phyloP scores from a whole-genome alignment of 2,797 vertebrate genomes.

The Hybognathus amarus region DNA sequence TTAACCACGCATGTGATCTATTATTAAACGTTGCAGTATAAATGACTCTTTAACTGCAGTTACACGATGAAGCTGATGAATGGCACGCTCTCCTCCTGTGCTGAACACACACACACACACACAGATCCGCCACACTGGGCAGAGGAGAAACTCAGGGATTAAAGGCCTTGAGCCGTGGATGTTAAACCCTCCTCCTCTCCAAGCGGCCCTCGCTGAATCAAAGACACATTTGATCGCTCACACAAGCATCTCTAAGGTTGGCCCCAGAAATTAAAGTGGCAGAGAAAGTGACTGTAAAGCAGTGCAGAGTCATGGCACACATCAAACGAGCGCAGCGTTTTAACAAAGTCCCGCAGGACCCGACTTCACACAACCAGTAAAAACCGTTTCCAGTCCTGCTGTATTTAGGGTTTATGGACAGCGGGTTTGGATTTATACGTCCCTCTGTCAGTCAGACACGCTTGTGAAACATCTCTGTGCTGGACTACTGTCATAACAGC shows the following conservation, averaged over 20 bases:
- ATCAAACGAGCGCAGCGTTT: slow-evolving; percentile 48
- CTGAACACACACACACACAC: slow-evolving; percentile 17
- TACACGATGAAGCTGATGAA: neutral
- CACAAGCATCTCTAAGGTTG: slow-evolving; percentile 57
- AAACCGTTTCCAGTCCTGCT: slow-evolving; percentile 29
- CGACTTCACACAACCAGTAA: slow-evolving; percentile 45
- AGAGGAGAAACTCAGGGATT: slow-evolving; percentile 51
- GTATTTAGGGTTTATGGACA: slow-evolving; percentile 29
- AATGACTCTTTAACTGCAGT: neutral
- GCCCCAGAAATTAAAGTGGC: slow-evolving; percentile 50
- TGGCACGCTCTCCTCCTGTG: neutral
- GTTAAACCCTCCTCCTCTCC: slow-evolving; percentile 45
- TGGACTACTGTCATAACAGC: slow-evolving; percentile 62
- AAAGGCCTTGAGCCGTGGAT: slow-evolving; percentile 41
- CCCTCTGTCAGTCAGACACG: slow-evolving; percentile 42
- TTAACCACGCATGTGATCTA: neutral
- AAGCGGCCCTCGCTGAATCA: slow-evolving; percentile 48
- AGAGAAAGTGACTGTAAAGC: slow-evolving; percentile 39
- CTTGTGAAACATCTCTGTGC: slow-evolving; percentile 23
- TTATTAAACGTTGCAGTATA: neutral
- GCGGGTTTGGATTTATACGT: slow-evolving; percentile 46
- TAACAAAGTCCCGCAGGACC: slow-evolving; percentile 60
- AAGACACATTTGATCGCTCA: slow-evolving; percentile 54
- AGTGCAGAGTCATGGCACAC: slow-evolving; percentile 40
- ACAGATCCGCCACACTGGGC: slow-evolving; percentile 44